Evolutionary conservation across 2,888 invertebrate species (phyloP), one percentile per base, ranked within the genome.

Genomic region (Lepidonotus clava): DNA sequence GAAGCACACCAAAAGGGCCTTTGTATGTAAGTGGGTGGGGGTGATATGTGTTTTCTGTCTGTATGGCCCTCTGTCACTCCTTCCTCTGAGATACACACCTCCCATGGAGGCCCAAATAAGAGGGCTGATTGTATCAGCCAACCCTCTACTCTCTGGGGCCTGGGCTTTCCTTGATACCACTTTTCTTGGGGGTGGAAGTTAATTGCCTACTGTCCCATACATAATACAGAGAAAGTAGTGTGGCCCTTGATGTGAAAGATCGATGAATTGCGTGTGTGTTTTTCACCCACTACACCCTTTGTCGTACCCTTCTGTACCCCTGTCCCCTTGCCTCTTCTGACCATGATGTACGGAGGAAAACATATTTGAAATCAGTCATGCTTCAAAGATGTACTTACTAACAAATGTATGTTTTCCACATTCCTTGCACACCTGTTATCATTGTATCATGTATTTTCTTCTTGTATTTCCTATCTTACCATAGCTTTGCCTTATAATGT

Each of bases 171-270:
- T 38, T 71, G 34, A 71, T 2, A 24, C 71, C 24, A 18, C 71
- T 71, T n/a, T n/a, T 71, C 36, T n/a, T 4, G 66, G 14, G 28
- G 21, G 71, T 18, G 38, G 71, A 71, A 38, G 71, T 71, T 71
- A 71, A 71, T 71, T 71, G 71, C 71, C 18, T 5, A 6, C 71
- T 71, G 71, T 18, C 38, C 71, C 34, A 38, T 71, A 11, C 38
- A 71, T 71, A 38, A 71, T 71, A 71, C 34, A 71, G 36, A 34
- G n/a, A n/a, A 1, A 1, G 1, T 38, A 14, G 21, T 71, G 71
- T 71, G 71, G 11, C 71, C 36, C 71, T 71, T 71, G 71, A 71
- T 36, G 71, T 38, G 11, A n/a, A n/a, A 14, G 71, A 38, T 38
- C 36, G 71, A 38, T n/a, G 11, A 71, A 71, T 71, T n/a, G 71